Base-by-base conservation (phyloP, 92 coral and sea anemone genomes). In the Zoanthus sociatus region DNA sequence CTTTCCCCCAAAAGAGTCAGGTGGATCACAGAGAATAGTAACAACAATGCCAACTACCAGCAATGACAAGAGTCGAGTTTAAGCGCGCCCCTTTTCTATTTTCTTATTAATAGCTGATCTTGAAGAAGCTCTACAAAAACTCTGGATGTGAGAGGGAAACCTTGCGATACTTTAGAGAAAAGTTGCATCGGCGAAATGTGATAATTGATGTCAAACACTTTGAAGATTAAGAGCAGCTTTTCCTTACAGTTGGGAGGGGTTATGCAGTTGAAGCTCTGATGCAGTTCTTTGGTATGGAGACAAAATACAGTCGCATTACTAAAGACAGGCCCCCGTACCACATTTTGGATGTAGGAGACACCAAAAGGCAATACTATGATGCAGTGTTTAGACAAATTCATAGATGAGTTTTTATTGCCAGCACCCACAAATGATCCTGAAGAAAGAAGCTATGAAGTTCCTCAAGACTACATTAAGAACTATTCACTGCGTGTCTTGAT, bases 201-300 rank as follows among this genome's bases (percentile, higher is more conserved):
- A 84, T 90, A 17, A 69, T 46, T 18, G 94, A 91, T 84, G 92
- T 88, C 48, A 91, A 91, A 66, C 92, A 92, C 66, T 91, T 47
- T 73, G 94, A 92, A 66, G 94, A 85, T 63, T 92, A 92, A 44
- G 90, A 92, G 46, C 94, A 92, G 89, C 67, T 92, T 1, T 88
- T 92, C 58, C 26, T 89, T 14, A 78, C 64, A 6, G 30, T 84
- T 17, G 94, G 94, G 46, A 72, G 30, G 87, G 73, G 92, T 69
- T 91, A 68, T 46, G 79, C 86, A n/a, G 63, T 92, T 7, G 90
- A 84, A 45, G 92, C 94, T 20, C 82, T 92, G 48, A 18, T 88
- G 11, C 51, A 92, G 10, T 92, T 89, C 61, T 87, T 82, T 48
- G 32, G 53, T 18, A 73, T 87, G 79, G 73, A 87, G 15, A 44